A percentile compares a stretch with the other conserved stretches of the same genome.
phyloP scores from a whole-genome alignment of 2,113 vertebrate genomes.

The Channa maculata region DNA sequence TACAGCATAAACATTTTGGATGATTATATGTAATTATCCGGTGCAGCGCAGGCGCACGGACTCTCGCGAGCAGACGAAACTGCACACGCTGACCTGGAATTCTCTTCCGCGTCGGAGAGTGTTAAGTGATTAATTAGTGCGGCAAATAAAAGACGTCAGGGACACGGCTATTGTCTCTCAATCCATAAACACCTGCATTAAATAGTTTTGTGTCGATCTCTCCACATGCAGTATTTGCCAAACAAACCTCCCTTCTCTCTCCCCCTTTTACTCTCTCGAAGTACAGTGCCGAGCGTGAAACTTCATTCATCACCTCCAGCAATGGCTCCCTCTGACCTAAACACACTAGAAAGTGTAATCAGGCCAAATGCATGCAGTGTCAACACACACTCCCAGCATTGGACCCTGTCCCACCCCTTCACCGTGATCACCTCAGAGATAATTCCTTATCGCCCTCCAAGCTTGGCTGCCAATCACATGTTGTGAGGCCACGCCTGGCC shows the following conservation, averaged over 20 bases:
- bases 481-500: conserved; percentile 29
- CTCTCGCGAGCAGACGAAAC: conserved; percentile 47
- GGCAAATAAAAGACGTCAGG: conserved; percentile 65
- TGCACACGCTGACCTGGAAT: conserved; percentile 55
- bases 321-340: conserved; percentile 49
- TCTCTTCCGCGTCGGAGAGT: conserved; percentile 57
- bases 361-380: conserved; percentile 28
- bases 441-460: conserved; percentile 44
- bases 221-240: conserved; percentile 20
- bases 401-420: conserved; percentile 1
- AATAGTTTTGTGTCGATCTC: conserved; percentile 59
- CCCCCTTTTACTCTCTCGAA: conserved; percentile 30
- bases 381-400: conserved; percentile 43
- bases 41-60: conserved; percentile 40
- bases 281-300: conserved; percentile 38
- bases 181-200: conserved; percentile 67
- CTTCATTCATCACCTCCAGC: conserved; percentile 56
- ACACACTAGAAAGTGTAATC: conserved; percentile 17
- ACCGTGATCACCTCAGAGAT: conserved; percentile 42
- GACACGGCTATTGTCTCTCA: conserved; percentile 40
- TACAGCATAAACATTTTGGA: conserved; percentile 77
- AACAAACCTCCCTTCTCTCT: neutral
- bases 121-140: conserved; percentile 67
- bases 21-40: conserved; percentile 79
- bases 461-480: conserved; percentile 43